Base-by-base conservation (phyloP, 1,140 invertebrate species). In the Aradophagus sp. region DNA sequence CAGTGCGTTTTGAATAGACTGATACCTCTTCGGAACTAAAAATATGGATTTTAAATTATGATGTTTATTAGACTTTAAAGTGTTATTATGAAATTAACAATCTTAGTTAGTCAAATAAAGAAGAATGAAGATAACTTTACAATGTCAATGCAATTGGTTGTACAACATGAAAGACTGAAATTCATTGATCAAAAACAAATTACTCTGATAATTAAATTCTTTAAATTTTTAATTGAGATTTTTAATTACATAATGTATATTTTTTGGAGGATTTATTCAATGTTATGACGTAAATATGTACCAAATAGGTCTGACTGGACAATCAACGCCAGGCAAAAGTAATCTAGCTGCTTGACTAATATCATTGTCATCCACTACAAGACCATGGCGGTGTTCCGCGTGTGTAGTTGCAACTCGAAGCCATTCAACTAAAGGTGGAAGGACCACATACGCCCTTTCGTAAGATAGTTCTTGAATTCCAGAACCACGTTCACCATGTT, bases 341-440 rank as follows among this genome's bases (percentile, higher is more conserved):
- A 97, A 80, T 23, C 95, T 83, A 0, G 94, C 94, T 0, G 95
- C 93, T 84, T 97, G 94, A 88, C 93, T 90, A 5, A 96, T 91
- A 78, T 97, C 95, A 79, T 96, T 93, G 52, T 92, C 92, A 81
- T 96, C 95, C 10, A 95, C 88, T 27, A 92, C 87, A 5, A 89
- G 85, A 0, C 93, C 91, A 42, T 91, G 91, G n/a, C 95, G 87
- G 75, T 95, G 90, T 44, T 94, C 91, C 0, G 93, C 90, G 80
- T 96, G 94, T 0, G 94, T 93, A 0, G 90, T 88, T 0, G 93
- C 90, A 0, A 95, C 93, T 2, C 94, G 84, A 31, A 96, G 83
- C 95, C 95, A 97, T 81, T 96, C 95, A 7, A 94, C 90, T 19
- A 97, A 82, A 1, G 95, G 95, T 0, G 95, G 95, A 15, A 96